Conservation (phyloP, 2,888 invertebrate species). For the Drosophila eohydei region DNA sequence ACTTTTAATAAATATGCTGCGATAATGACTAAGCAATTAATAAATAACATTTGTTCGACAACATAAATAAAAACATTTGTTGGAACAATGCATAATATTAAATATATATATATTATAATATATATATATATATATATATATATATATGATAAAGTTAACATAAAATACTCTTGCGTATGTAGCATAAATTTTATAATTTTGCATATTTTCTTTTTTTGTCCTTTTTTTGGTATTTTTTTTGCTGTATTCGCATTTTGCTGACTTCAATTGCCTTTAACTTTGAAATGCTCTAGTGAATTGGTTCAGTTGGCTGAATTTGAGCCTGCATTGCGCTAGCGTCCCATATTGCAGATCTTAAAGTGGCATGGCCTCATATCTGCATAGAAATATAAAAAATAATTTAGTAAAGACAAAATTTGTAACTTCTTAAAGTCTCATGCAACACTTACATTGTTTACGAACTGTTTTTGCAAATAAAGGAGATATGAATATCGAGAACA, state of each 20-base stretch:
- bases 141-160: constrained; percentile 29
- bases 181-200: constrained; percentile 11
- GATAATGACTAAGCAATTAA: constrained; percentile 55
- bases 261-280: constrained; percentile 2
- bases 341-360: constrained; percentile 90
- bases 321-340: constrained; percentile 86
- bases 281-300: constrained; percentile 5
- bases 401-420: not conserved
- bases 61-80: constrained; percentile 51
- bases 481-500: constrained; percentile 44
- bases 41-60: constrained; percentile 44
- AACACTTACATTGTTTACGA: constrained; percentile 81
- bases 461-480: constrained; percentile 55
- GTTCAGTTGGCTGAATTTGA: constrained; percentile 41
- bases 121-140: constrained; percentile 26
- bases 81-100: constrained; percentile 50
- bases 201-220: constrained; percentile 2
- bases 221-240: constrained; percentile 2
- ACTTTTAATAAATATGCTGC: constrained; percentile 59
- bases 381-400: not conserved
- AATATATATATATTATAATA: constrained; percentile 20
- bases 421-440: constrained; percentile 47
- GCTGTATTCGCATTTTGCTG: constrained; percentile 36
- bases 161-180: constrained; percentile 57
- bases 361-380: constrained; percentile 89